Base-by-base conservation (phyloP, 2,113 vertebrate genomes). In the Apteryx owenii region DNA sequence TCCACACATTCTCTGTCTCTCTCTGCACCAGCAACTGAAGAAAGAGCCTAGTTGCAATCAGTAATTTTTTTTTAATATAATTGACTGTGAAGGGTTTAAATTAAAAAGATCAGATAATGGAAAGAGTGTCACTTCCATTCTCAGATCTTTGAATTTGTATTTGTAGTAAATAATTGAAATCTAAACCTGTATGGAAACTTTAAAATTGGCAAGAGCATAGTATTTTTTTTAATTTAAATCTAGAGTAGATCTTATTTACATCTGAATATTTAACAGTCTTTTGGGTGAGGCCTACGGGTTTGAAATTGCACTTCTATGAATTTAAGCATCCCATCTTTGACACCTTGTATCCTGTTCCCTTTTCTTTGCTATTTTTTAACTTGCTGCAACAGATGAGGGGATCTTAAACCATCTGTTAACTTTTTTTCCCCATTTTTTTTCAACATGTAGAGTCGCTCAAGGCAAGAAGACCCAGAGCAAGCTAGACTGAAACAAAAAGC, bases 401-500 rank as follows among this genome's bases (percentile, higher is more conserved):
- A 97, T 98, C 98, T 98, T 98, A 98, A 99, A 98, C 98, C 98
- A 99, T 99, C 99, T 99, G 98, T 99, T 99, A 99, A 99, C 98
- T 98, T 98, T 98, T 96, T 97, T 94, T 94, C 95, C 90, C 88
- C 25, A 50, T 97, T 96, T 97, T 97, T 90, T 98, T 95, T 95
- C 60, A 97, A 98, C 98, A 96, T 95, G 82, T 97, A 99, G 99
- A 99, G 98, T 98, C 96, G 98, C 99, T 99, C 98, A 96, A 98
- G 99, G 99, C 99, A 98, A 98, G 99, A 99, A 98, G 99, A 99
- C 99, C 99, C 98, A 98, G 98, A 99, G 98, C 99, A 98, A 98
- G 99, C 98, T 93, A 98, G 98, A 95, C 98, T 98, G 98, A 99
- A 99, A 98, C 99, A 99, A 98, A 99, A 99, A 99, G 98, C 98